Evolutionary conservation across 2,113 vertebrate genomes (phyloP).

Genomic region (Panthera uncia): DNA sequence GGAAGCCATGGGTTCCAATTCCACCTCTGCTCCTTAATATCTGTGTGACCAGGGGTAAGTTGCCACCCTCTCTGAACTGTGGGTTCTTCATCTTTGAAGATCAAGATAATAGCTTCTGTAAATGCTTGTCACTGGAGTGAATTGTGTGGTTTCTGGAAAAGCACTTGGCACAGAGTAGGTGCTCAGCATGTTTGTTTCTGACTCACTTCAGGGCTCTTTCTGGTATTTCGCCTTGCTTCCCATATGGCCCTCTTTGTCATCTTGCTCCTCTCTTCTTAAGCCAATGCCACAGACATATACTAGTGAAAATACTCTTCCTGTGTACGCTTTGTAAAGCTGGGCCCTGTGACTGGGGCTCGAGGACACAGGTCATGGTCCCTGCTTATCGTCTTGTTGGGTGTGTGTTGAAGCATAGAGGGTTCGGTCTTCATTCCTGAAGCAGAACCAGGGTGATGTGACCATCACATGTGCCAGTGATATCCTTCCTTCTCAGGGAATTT

Average conservation of each 20-base stretch:
- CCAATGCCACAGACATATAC: not conserved
- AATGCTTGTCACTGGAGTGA: not conserved
- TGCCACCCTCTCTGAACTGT: not conserved
- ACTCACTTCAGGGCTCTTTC: conserved; percentile 8
- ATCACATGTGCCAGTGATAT: not conserved
- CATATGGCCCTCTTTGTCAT: not conserved
- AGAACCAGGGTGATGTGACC: not conserved
- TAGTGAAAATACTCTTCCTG: not conserved
- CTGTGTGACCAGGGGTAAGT: not conserved
- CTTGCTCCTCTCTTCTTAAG: not conserved
- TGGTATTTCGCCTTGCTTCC: not conserved
- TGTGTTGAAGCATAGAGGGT: not conserved
- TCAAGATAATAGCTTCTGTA: not conserved
- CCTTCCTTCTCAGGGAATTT: not conserved
- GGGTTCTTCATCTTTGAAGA: conserved; percentile 3
- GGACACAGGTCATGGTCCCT: not conserved
- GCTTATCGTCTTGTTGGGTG: not conserved
- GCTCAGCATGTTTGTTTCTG: conserved; percentile 9
- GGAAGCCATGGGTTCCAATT: not conserved
- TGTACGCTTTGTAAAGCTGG: not conserved
- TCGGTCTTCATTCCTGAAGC: not conserved
- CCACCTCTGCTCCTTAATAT: not conserved
- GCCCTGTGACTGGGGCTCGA: too few species aligned
- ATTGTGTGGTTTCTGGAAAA: not conserved
- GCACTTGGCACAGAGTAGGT: conserved; percentile 8